Evolutionary conservation across 2,113 vertebrate species (phyloP).

Genomic region (Spea multiplicata): DNA sequence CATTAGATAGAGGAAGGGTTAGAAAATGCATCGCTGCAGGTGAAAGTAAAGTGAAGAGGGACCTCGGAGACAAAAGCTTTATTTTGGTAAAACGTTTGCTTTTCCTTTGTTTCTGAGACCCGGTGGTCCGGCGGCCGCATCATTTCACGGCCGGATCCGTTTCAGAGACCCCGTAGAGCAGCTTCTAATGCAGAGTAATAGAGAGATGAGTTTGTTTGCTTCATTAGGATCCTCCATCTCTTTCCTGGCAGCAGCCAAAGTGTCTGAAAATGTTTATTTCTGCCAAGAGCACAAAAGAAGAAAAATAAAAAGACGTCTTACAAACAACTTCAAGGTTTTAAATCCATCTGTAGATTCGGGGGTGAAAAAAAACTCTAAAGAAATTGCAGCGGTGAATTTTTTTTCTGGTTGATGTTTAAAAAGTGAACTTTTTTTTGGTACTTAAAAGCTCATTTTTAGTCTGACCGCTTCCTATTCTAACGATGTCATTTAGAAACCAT

Average conservation of each 20-base stretch:
- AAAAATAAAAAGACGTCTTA: not conserved
- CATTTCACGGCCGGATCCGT: conserved; percentile 15
- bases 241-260: conserved; percentile 3
- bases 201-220: not conserved
- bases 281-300: conserved; percentile 2
- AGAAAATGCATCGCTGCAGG: too few relatives aligned
- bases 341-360: too few relatives aligned
- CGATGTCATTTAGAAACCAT: not conserved
- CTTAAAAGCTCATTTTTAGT: not conserved
- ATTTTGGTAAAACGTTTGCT: too few relatives aligned
- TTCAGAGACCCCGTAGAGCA: not conserved
- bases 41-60: too few relatives aligned
- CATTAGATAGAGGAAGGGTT: too few relatives aligned
- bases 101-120: not conserved
- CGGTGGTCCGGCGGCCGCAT: not conserved
- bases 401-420: too few relatives aligned
- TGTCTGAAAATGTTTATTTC: not conserved
- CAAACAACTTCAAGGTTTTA: too few relatives aligned
- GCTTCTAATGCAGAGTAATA: conserved; percentile 3
- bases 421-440: too few relatives aligned
- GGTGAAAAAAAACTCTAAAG: too few relatives aligned
- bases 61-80: too few relatives aligned
- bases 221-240: conserved; percentile 4
- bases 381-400: too few relatives aligned
- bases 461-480: conserved; percentile 5